Conservation (phyloP, 2,888 invertebrate genomes). For the Lissocephala sabroskyi region DNA sequence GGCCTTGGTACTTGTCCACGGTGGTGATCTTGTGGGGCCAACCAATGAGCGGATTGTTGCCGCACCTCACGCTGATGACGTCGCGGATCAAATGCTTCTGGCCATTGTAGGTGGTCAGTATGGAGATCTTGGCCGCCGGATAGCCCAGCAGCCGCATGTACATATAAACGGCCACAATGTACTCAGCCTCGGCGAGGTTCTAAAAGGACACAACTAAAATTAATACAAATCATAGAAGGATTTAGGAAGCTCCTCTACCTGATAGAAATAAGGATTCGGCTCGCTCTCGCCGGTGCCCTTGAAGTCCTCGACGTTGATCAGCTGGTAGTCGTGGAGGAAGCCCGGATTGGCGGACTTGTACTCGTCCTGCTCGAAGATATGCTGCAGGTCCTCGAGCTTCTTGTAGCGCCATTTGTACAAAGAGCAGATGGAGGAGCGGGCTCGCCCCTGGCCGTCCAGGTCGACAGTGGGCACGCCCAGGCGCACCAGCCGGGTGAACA, state of each 20-base stretch:
- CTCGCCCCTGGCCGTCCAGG: conserved; percentile 97
- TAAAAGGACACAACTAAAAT: conserved; percentile 51
- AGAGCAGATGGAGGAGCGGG: conserved; percentile 91
- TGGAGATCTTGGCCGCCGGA: conserved; percentile 96
- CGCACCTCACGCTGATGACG: conserved; percentile 94
- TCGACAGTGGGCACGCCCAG: conserved; percentile 98
- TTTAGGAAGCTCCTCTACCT: conserved; percentile 78
- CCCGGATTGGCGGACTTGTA: conserved; percentile 95
- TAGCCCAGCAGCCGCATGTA: conserved; percentile 98
- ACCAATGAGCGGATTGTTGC: conserved; percentile 95
- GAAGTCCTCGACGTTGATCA: conserved; percentile 97
- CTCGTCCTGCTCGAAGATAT: conserved; percentile 87
- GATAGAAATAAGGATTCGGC: conserved; percentile 98
- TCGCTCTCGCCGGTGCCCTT: conserved; percentile 97
- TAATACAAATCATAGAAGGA: neutral
- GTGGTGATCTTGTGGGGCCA: conserved; percentile 94
- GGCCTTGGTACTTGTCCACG: conserved; percentile 99
- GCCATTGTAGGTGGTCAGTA: conserved; percentile 98
- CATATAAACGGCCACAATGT: conserved; percentile 97
- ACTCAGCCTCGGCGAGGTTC: conserved; percentile 93
- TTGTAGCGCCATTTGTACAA: conserved; percentile 98
- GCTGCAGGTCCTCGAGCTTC: conserved; percentile 92
- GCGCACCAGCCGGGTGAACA: conserved; percentile 96
- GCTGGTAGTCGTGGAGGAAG: conserved; percentile 92
- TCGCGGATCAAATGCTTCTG: conserved; percentile 98